Evolutionary conservation across 2,797 vertebrate genomes (phyloP), one percentile per base, ranked within the genome.

Genomic region (Girardinus metallicus): DNA sequence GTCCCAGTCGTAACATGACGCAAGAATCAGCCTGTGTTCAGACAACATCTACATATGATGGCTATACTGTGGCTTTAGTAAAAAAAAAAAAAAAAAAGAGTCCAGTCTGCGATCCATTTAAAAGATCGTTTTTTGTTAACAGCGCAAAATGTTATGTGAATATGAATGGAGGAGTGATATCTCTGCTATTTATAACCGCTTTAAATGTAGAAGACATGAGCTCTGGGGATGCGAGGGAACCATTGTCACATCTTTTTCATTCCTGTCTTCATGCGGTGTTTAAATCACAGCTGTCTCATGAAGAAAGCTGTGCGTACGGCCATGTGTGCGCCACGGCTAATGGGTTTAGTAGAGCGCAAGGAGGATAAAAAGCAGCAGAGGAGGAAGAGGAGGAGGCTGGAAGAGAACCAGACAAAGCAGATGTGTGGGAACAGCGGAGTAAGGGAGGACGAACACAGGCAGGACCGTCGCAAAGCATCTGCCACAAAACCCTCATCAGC

Each of bases 331-430:
- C 80, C 86, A 78, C 77, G 53, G 87, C 88, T 93, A 93, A 94
- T 91, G 84, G 90, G 87, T 87, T 91, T 92, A 92, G 83, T 62
- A 76, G 86, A 78, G 81, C 74, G 13, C 82, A 46, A 36, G 73
- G 44, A 76, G 82, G 85, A 85, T 83, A 88, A 86, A 89, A 86
- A 84, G 85, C 77, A 81, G 77, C 78, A 88, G 73, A 72, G 73
- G 60, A 76, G 60, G 73, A 9, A 3, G 77, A 79, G 57, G 77
- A 78, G 81, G 84, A 82, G 83, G 77, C 76, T 93, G 92, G 85
- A 88, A 82, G 76, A 83, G 68, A 77, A 87, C 88, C 93, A 92
- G 89, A 85, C 85, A 73, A 82, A 93, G 86, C 92, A 93, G 93
- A 93, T 94, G 90, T 94, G 91, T 15, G 8, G 79, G 80, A 87